A percentile compares a stretch with the other conserved stretches of the same genome.
Conservation (phyloP, 2,113 vertebrate genomes). For the Tautogolabrus adspersus region DNA sequence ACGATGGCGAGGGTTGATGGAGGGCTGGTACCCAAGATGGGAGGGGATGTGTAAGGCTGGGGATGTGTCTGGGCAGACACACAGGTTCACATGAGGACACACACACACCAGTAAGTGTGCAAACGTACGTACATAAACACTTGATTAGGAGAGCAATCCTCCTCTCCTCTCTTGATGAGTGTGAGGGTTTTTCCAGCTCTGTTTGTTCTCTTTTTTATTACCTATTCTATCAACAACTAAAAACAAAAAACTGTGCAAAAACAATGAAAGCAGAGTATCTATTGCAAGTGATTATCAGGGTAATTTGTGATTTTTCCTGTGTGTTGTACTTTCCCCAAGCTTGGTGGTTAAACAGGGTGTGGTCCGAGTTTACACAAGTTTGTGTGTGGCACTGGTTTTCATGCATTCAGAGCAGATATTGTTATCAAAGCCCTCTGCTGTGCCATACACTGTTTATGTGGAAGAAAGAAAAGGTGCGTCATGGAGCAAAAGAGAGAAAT, state of each 20-base stretch:
- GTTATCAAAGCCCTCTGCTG: constrained; percentile 35
- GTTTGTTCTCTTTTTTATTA: constrained; percentile 38
- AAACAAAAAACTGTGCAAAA: constrained; percentile 47
- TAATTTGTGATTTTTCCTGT: constrained; percentile 31
- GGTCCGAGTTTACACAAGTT: constrained; percentile 9
- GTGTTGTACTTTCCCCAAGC: constrained; percentile 20
- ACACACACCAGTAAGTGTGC: constrained; percentile 35
- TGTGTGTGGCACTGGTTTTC: constrained; percentile 34
- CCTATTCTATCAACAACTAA: constrained; percentile 44
- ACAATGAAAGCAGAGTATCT: constrained; percentile 44
- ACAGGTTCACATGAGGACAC: constrained; percentile 69
- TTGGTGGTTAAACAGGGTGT: constrained; percentile 27
- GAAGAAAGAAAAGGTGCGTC: constrained; percentile 75
- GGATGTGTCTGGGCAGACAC: constrained; percentile 54
- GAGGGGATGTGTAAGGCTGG: constrained; percentile 54
- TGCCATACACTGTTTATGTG: constrained; percentile 67
- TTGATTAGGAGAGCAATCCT: constrained; percentile 61
- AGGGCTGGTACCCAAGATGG: constrained; percentile 59
- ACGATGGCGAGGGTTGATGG: constrained; percentile 29
- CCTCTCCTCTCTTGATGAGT: constrained; percentile 57
- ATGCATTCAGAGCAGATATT: constrained; percentile 38
- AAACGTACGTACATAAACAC: constrained; percentile 22
- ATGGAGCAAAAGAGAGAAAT: constrained; percentile 56
- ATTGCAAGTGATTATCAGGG: constrained; percentile 49
- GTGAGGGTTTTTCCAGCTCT: constrained; percentile 62